Percentiles rank a stretch among this genome's conserved stretches.
These are phyloP conservation scores for Avahi laniger DNA, from an alignment of 2,797 vertebrate species.

Conservation along the genomic window DNA sequence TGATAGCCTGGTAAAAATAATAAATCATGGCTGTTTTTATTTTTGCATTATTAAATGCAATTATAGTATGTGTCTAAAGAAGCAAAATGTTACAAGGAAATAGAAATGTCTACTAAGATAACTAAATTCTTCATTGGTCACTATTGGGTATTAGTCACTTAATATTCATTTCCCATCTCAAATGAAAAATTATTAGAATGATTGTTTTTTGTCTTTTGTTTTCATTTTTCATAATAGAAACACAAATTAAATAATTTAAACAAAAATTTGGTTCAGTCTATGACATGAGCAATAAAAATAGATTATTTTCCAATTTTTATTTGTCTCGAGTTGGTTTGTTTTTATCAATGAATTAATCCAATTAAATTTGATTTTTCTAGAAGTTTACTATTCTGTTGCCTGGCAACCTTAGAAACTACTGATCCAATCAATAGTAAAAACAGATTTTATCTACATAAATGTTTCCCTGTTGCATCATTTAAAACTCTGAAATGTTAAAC, in stretches of 20 bases:
- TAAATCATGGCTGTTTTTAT: background rate
- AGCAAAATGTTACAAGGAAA: conserved; percentile 9
- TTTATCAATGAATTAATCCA: conserved; percentile 27
- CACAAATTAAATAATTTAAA: background rate
- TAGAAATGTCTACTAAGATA: background rate
- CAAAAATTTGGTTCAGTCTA: background rate
- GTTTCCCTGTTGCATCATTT: background rate
- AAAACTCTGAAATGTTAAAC: conserved; percentile 39
- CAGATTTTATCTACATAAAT: background rate
- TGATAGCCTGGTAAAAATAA: conserved; percentile 36
- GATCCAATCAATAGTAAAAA: background rate
- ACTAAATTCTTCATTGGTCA: background rate
- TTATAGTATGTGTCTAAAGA: background rate
- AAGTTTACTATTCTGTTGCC: background rate
- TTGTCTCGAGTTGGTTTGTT: background rate
- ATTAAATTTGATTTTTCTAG: conserved; percentile 24
- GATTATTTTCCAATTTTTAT: background rate
- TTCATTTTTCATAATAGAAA: background rate
- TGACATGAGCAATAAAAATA: background rate
- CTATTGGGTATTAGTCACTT: background rate
- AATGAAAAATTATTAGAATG: background rate
- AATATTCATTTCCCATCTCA: background rate
- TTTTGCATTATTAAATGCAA: background rate
- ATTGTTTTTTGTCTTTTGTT: background rate
- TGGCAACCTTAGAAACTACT: background rate